Evolutionary conservation across 2,888 invertebrate species (phyloP).

Genomic region (Entomobrya multifasciata): DNA sequence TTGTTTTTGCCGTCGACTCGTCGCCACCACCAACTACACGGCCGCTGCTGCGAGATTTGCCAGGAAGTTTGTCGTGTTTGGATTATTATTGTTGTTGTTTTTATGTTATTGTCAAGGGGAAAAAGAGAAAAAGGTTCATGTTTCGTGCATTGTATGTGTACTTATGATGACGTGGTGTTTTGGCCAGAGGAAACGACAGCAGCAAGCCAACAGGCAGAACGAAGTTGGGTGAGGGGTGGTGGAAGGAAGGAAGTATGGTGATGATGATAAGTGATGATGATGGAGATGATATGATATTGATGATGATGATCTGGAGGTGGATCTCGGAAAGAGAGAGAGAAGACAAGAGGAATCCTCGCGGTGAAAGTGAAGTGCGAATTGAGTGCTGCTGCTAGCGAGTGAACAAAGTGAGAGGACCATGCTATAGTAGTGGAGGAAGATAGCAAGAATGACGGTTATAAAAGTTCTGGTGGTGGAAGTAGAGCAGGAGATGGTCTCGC

Average conservation of each 20-base stretch:
- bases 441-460: too few relatives aligned
- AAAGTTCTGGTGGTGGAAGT: not conserved
- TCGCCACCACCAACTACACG: not conserved
- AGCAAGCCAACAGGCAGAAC: not conserved
- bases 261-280: slow-evolving; percentile 40
- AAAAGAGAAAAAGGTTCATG: slow-evolving; percentile 24
- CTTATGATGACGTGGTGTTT: not conserved
- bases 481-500: not conserved
- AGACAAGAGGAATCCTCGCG: slow-evolving; percentile 21
- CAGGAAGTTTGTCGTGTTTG: too few relatives aligned
- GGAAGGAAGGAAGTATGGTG: not conserved
- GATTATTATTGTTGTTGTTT: slow-evolving; percentile 8
- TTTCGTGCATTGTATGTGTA: too few relatives aligned
- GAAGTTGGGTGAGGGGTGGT: not conserved
- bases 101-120: slow-evolving; percentile 40
- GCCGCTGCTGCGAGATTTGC: too few relatives aligned
- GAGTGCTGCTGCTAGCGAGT: slow-evolving; percentile 2
- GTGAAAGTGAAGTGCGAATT: slow-evolving; percentile 47
- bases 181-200: slow-evolving; percentile 35
- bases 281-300: slow-evolving; percentile 47
- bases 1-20: not conserved
- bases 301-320: not conserved
- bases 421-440: not conserved
- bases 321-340: not conserved
- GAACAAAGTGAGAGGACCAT: not conserved